Conservation (phyloP, 2,797 vertebrate species). For the Phalanger gymnotis region DNA sequence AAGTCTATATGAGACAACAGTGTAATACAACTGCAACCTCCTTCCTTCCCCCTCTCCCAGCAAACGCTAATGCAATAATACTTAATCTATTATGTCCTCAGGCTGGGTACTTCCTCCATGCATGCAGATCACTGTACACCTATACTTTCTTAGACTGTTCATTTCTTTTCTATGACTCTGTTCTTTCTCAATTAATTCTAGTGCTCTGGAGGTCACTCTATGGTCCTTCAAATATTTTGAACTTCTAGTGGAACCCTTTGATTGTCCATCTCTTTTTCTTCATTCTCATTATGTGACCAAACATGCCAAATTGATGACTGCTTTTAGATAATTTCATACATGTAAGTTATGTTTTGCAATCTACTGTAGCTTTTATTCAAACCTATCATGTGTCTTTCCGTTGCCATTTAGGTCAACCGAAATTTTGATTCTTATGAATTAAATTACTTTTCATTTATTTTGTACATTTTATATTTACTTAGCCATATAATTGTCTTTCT, state of each 20-base stretch:
- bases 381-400: neutral
- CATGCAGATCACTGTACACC: neutral
- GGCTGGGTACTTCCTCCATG: neutral
- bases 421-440: neutral
- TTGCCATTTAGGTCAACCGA: neutral
- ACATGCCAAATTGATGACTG: neutral
- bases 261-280: neutral
- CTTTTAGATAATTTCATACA: neutral
- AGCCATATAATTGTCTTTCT: neutral
- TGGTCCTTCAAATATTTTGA: neutral
- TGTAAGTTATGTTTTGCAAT: neutral
- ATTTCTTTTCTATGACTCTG: neutral
- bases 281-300: neutral
- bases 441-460: neutral
- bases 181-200: neutral
- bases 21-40: neutral
- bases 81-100: neutral
- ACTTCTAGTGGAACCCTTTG: neutral
- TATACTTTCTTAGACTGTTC: neutral
- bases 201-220: neutral
- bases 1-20: neutral
- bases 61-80: neutral
- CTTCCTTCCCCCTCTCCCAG: neutral
- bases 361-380: neutral
- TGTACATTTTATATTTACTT: neutral